These are phyloP conservation scores for Onychostoma macrolepis DNA, from an alignment of 2,113 vertebrate species.

Conservation along the genomic window DNA sequence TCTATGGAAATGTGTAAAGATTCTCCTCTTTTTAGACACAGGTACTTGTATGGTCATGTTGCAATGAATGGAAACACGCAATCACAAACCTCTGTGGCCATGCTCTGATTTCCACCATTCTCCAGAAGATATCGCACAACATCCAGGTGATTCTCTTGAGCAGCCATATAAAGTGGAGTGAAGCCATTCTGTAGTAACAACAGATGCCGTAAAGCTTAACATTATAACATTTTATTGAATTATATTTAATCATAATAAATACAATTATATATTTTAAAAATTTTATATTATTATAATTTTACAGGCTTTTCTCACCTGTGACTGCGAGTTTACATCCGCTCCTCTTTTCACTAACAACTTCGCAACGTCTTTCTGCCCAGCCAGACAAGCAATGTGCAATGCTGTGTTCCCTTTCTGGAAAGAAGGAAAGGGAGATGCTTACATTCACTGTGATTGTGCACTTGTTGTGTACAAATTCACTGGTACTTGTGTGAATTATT, in stretches of 20 bases:
- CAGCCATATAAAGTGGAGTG: constrained; percentile 97
- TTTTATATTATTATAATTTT: background rate
- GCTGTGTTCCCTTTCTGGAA: constrained; percentile 97
- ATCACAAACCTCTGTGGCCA: constrained; percentile 86
- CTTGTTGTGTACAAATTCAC: background rate
- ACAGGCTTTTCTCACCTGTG: constrained; percentile 81
- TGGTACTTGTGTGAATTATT: background rate
- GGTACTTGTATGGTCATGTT: background rate
- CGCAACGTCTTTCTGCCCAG: constrained; percentile 92
- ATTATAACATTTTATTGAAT: background rate
- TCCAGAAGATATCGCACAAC: constrained; percentile 95
- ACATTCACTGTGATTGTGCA: background rate
- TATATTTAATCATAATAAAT: background rate
- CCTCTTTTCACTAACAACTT: constrained; percentile 90
- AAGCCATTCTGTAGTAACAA: constrained; percentile 88
- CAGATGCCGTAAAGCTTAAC: background rate
- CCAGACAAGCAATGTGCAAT: constrained; percentile 94
- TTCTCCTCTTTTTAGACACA: background rate
- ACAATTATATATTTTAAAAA: background rate
- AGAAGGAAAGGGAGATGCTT: background rate
- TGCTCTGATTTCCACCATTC: constrained; percentile 97
- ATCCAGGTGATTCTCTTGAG: constrained; percentile 96
- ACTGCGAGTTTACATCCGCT: constrained; percentile 92
- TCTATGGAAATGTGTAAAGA: background rate
- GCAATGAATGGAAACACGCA: background rate